Base-by-base conservation (phyloP, 2,113 vertebrate species). In the Pycnonotus jocosus region DNA sequence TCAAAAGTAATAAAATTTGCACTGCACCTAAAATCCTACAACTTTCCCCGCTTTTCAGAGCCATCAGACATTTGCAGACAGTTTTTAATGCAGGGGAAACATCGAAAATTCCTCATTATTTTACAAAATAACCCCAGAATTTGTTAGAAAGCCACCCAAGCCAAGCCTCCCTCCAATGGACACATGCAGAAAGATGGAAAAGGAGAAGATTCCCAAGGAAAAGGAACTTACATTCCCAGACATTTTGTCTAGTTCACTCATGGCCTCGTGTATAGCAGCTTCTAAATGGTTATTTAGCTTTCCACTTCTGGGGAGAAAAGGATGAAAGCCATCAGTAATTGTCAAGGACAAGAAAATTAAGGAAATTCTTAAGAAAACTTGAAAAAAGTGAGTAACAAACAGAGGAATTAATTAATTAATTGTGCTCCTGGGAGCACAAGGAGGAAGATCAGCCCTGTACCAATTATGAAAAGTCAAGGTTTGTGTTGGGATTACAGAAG, bases 201-300 rank as follows among this genome's bases (percentile, higher is more conserved):
- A 44, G 81, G 24, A 65, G 35, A 70, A 28, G 22, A 93, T 82
- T 83, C 89, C 45, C 4, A 25, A 69, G 16, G 40, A 83, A 93
- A 94, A 96, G 92, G 68, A 83, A 99, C 99, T 99, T 98, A 99
- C 99, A 95, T 98, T 99, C 97, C 98, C 99, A 96, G 99, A 99
- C 98, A 99, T 99, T 98, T 99, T 99, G 98, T 99, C 99, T 97
- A 99, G 98, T 97, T 99, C 99, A 79, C 98, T 99, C 99, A 99
- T 99, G 97, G 99, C 99, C 98, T 99, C 99, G 77, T 99, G 99
- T 97, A 99, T 99, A 98, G 99, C 99, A 99, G 99, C 99, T 99
- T 99, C 99, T 98, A 99, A 98, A 98, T 99, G 99, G 98, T 99
- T 99, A 98, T 99, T 99, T 97, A 99, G 98, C 97, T 99, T 99